Conservation (phyloP, 23 tunicate species). For the Ciona savignyi region DNA sequence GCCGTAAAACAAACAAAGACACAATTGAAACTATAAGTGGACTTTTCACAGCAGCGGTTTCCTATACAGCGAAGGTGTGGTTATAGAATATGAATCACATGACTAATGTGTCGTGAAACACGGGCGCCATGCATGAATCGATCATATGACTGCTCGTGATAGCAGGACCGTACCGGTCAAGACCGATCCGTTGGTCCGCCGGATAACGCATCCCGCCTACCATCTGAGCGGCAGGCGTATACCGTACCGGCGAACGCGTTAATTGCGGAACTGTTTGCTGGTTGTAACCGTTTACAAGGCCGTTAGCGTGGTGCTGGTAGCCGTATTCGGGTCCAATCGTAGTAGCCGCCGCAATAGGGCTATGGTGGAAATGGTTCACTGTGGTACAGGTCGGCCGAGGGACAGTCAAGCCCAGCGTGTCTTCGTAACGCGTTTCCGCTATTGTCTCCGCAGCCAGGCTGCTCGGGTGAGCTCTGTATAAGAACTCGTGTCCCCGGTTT, state of each 20-base stretch:
- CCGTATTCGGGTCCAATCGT: conserved; percentile 4
- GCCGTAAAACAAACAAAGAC: not conserved
- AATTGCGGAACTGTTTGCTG: conserved; percentile 5
- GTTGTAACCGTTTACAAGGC: not conserved
- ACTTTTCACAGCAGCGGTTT: not conserved
- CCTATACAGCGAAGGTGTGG: not conserved
- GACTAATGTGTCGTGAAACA: conserved; percentile 26
- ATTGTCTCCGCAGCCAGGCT: not conserved
- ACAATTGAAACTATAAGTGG: not conserved
- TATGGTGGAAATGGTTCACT: conserved; percentile 41
- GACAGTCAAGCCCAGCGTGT: conserved; percentile 1
- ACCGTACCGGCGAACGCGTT: conserved; percentile 9
- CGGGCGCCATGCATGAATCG: conserved; percentile 1
- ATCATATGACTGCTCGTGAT: conserved; percentile 1
- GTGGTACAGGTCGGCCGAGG: conserved; percentile 33
- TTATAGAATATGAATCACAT: conserved; percentile 1
- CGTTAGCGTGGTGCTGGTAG: not conserved
- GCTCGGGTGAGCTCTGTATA: conserved; percentile 22
- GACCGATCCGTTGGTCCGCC: not conserved
- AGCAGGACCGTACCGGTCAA: conserved; percentile 7
- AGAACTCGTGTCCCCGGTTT: conserved; percentile 29
- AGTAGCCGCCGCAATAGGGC: conserved; percentile 26
- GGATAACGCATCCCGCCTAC: not conserved
- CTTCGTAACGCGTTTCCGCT: conserved; percentile 12
- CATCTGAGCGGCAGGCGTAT: conserved; percentile 21